A percentile compares a stretch with the other conserved stretches of the same genome.
These are phyloP conservation scores for Plusia festucae DNA, from an alignment of 2,888 invertebrate genomes.

Conservation along the genomic window DNA sequence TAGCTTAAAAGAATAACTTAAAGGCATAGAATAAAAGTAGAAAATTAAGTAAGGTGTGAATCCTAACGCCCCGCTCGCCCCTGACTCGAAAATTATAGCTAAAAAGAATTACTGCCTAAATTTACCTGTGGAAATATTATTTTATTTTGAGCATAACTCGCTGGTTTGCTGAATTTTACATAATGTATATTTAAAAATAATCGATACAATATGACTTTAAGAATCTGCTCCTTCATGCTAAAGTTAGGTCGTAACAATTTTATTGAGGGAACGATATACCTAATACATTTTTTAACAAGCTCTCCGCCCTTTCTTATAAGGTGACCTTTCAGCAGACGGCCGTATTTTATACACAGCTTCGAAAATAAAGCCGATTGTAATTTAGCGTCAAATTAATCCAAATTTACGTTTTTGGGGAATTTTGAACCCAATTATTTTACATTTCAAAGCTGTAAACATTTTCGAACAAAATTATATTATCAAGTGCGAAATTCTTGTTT, in stretches of 20 bases:
- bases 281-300: constrained; percentile 38
- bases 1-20: neutral
- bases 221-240: constrained; percentile 13
- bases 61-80: no score
- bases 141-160: neutral
- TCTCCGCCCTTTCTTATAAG: constrained; percentile 29
- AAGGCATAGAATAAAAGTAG: no score
- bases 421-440: neutral
- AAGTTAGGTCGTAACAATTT: constrained; percentile 24
- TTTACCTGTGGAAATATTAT: no score
- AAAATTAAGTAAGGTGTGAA: no score
- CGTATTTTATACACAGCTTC: constrained; percentile 26
- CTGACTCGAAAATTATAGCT: no score
- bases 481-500: no score
- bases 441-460: no score
- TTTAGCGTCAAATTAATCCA: constrained; percentile 11
- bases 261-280: constrained; percentile 29
- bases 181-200: constrained; percentile 25
- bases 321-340: constrained; percentile 34
- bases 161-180: neutral
- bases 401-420: neutral
- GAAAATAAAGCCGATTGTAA: constrained; percentile 24
- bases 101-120: no score
- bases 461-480: no score
- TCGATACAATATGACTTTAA: constrained; percentile 27